These are phyloP conservation scores for Antidorcas marsupialis DNA, from an alignment of 2,113 vertebrate genomes.

Conservation along the genomic window DNA sequence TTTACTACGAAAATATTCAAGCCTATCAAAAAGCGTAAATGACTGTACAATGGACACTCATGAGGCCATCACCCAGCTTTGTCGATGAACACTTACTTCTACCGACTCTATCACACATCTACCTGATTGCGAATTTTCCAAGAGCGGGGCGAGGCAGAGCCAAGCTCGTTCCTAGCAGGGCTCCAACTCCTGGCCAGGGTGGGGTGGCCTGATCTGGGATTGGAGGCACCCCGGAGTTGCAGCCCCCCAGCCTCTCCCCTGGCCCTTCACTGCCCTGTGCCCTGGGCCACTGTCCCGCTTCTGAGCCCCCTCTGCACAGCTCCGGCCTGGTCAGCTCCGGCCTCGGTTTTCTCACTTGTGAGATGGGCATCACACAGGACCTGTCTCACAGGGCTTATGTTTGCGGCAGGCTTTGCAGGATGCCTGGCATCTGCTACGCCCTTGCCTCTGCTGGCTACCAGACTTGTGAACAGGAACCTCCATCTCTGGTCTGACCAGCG, in stretches of 20 bases:
- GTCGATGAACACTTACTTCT: fast-evolving
- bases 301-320: background rate
- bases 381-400: fast-evolving
- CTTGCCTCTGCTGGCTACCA: fast-evolving
- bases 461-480: too few species aligned
- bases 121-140: background rate
- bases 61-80: fast-evolving
- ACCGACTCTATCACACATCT: fast-evolving
- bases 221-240: background rate
- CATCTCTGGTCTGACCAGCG: background rate
- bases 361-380: background rate
- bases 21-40: background rate
- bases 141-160: background rate
- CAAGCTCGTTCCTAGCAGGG: background rate
- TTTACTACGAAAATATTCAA: background rate
- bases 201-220: background rate
- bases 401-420: background rate
- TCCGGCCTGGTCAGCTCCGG: fast-evolving
- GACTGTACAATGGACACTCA: background rate
- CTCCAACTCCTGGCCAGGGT: background rate
- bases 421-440: background rate
- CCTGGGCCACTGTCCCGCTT: background rate
- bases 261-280: too few species aligned
- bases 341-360: background rate
- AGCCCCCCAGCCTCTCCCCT: fast-evolving